These are phyloP conservation scores for Brachystomella parvula DNA, from an alignment of 1,140 invertebrate species.

Conservation along the genomic window DNA sequence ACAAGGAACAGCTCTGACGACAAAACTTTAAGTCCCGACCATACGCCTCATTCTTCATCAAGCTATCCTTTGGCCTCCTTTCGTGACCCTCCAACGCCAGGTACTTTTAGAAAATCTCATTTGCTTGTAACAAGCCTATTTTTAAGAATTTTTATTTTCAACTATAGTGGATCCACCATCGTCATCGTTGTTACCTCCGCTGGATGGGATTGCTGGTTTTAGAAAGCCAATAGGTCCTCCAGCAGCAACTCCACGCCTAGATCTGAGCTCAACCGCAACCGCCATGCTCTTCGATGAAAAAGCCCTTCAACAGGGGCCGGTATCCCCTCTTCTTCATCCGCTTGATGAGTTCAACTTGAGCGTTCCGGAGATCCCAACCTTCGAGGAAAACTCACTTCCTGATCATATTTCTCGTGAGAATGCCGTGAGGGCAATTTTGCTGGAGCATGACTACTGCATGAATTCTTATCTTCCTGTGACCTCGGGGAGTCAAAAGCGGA, in stretches of 20 bases:
- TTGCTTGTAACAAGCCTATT: too few relatives aligned
- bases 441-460: constrained; percentile 34
- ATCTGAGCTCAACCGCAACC: background rate
- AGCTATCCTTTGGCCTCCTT: too few relatives aligned
- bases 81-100: too few relatives aligned
- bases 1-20: too few relatives aligned
- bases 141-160: constrained; percentile 18
- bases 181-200: constrained; percentile 17
- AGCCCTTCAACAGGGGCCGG: background rate
- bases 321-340: constrained; percentile 12
- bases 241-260: background rate
- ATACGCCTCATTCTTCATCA: too few relatives aligned
- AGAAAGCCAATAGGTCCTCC: background rate
- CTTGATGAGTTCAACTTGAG: constrained; percentile 28
- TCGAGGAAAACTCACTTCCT: constrained; percentile 25
- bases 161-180: too few relatives aligned
- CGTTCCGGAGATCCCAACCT: constrained; percentile 26
- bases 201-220: too few relatives aligned
- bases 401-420: constrained; percentile 32
- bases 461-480: too few relatives aligned
- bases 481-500: too few relatives aligned
- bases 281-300: background rate
- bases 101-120: too few relatives aligned
- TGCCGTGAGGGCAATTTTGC: constrained; percentile 16
- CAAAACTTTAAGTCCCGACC: too few relatives aligned